Percentiles rank a stretch among this genome's conserved stretches.
phyloP scores from a whole-genome alignment of 2,797 vertebrate genomes.

The Pangasius mekongensis region DNA sequence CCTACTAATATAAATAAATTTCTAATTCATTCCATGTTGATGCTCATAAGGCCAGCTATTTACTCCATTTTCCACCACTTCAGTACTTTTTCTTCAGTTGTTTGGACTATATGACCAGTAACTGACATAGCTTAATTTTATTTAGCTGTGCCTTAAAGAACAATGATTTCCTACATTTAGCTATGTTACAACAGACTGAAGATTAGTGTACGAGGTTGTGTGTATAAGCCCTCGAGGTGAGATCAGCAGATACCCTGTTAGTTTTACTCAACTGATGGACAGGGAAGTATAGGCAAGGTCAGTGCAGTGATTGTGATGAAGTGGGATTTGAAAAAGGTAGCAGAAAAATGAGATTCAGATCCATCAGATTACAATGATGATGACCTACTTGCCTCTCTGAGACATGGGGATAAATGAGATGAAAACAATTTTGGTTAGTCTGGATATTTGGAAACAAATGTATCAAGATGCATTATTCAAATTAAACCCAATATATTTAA shows the following conservation, averaged over 20 bases:
- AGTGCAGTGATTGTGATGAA: slow-evolving; percentile 31
- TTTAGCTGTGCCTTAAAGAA: background rate
- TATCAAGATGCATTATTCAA: background rate
- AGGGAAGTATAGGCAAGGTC: slow-evolving; percentile 68
- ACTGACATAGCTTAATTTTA: background rate
- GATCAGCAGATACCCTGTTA: slow-evolving; percentile 67
- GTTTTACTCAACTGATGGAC: slow-evolving; percentile 71
- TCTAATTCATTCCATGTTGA: background rate
- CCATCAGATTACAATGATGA: background rate
- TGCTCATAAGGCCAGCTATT: background rate
- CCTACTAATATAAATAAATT: background rate
- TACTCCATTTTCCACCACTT: background rate
- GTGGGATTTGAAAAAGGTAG: background rate
- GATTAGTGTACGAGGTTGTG: slow-evolving; percentile 48
- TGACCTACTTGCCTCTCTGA: slow-evolving; percentile 1
- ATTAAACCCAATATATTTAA: background rate
- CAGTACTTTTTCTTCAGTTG: background rate
- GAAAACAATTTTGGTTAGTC: background rate
- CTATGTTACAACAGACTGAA: slow-evolving; percentile 68
- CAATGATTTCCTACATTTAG: slow-evolving; percentile 68
- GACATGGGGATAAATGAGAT: slow-evolving; percentile 40
- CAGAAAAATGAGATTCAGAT: background rate
- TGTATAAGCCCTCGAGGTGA: slow-evolving; percentile 42
- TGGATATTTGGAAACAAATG: slow-evolving; percentile 3
- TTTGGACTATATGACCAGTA: background rate